phyloP scores from a whole-genome alignment of 1,140 invertebrate genomes.

The Drosophila dunni region DNA sequence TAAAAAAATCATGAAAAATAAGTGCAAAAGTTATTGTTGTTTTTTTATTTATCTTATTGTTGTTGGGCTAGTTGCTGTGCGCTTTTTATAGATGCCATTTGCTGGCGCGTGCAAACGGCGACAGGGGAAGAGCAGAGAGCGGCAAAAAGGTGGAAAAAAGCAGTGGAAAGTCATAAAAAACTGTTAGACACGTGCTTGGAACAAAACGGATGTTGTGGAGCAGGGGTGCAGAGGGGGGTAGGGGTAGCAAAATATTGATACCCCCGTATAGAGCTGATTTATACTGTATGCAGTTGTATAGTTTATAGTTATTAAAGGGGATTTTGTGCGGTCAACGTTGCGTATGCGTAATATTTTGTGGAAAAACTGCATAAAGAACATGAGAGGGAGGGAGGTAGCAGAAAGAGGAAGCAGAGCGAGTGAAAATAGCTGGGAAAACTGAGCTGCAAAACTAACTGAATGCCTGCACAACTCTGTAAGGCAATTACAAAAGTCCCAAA shows the following conservation, averaged over 20 bases:
- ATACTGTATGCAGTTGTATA: slow-evolving; percentile 5
- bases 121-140: neutral
- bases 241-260: slow-evolving; percentile 10
- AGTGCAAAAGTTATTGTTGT: slow-evolving; percentile 38
- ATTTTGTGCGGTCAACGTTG: neutral
- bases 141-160: slow-evolving; percentile 1
- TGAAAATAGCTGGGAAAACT: neutral
- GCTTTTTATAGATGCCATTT: slow-evolving; percentile 51
- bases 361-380: slow-evolving; percentile 29
- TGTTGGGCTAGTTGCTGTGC: slow-evolving; percentile 25
- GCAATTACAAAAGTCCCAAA: slow-evolving; percentile 36
- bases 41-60: slow-evolving; percentile 37
- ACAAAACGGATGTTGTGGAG: slow-evolving; percentile 43
- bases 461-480: slow-evolving; percentile 28
- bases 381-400: slow-evolving; percentile 5
- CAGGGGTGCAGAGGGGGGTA: neutral
- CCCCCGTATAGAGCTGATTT: slow-evolving; percentile 20
- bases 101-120: slow-evolving; percentile 33
- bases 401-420: neutral
- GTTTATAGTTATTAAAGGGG: slow-evolving; percentile 7
- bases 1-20: slow-evolving; percentile 33
- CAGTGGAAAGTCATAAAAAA: slow-evolving; percentile 62
- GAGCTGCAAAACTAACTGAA: neutral
- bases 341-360: slow-evolving; percentile 40
- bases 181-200: slow-evolving; percentile 72